Evolutionary conservation across 2,797 vertebrate species (phyloP).

Genomic region (Pseudocheirus occidentalis): DNA sequence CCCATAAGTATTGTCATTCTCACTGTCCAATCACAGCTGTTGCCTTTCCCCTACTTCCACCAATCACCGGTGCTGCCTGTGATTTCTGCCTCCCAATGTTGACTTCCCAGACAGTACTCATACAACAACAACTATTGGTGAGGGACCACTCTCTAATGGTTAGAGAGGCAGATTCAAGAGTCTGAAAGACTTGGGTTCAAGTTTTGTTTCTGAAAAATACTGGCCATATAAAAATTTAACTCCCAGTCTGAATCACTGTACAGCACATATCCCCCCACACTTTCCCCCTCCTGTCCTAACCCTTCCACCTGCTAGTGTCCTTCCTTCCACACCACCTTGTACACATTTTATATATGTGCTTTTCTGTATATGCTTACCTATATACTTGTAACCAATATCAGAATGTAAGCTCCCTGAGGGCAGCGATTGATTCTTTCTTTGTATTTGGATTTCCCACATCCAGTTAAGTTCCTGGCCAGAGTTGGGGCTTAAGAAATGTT

Average conservation of each 20-base stretch:
- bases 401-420: neutral
- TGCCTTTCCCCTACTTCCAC: too few relatives aligned
- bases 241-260: too few relatives aligned
- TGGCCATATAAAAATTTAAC: neutral
- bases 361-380: neutral
- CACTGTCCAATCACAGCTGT: neutral
- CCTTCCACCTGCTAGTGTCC: neutral
- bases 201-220: neutral
- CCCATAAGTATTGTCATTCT: neutral
- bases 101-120: neutral
- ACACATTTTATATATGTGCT: neutral
- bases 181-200: neutral
- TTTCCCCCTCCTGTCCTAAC: neutral
- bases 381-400: neutral
- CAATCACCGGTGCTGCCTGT: too few relatives aligned
- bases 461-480: neutral
- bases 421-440: neutral
- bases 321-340: neutral
- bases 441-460: neutral
- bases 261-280: neutral
- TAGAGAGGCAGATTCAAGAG: neutral
- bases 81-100: too few relatives aligned
- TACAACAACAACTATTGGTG: neutral
- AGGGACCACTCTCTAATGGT: neutral
- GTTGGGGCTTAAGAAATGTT: neutral